Evolutionary conservation across 2,797 vertebrate genomes (phyloP), one percentile per base, ranked within the genome.

Genomic region (Mastacembelus armatus): DNA sequence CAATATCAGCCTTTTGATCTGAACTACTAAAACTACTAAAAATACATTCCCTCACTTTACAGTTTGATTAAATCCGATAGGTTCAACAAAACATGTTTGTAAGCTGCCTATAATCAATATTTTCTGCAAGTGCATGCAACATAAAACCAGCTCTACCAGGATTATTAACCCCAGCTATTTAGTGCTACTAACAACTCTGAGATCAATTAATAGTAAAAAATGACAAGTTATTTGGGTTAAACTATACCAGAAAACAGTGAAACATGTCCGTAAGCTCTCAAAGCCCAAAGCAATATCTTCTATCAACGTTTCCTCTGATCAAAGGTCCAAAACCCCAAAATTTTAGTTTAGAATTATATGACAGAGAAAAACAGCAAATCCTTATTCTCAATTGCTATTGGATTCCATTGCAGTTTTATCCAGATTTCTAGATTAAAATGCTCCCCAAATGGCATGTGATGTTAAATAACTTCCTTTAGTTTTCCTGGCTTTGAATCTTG

Each of bases 111-210:
- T 54, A 61, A 22, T 4, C 7, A 48, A 19, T 35, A 22, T 26
- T 36, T 66, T 39, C 19, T 63, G 38, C 47, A 49, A 45, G 39
- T 39, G 40, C n/a, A n/a, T n/a, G n/a, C n/a, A n/a, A n/a, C n/a
- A n/a, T n/a, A n/a, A n/a, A n/a, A n/a, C n/a, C n/a, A n/a, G n/a
- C n/a, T n/a, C n/a, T n/a, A n/a, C n/a, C n/a, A n/a, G n/a, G n/a
- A n/a, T 27, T n/a, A 33, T 10, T n/a, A 40, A 11, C 10, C 5
- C 16, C 15, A 19, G 27, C 49, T 71, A 11, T 6, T 57, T n/a
- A 39, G 0, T 36, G 16, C 40, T 24, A 6, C 6, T 7, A 54
- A 47, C 5, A 70, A 36, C 3, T 30, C 18, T 32, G 30, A n/a
- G 4, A 10, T 33, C n/a, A n/a, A n/a, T n/a, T n/a, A n/a, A n/a